Evolutionary conservation across 2,888 invertebrate species (phyloP).

Genomic region (Copidosoma aretas): DNA sequence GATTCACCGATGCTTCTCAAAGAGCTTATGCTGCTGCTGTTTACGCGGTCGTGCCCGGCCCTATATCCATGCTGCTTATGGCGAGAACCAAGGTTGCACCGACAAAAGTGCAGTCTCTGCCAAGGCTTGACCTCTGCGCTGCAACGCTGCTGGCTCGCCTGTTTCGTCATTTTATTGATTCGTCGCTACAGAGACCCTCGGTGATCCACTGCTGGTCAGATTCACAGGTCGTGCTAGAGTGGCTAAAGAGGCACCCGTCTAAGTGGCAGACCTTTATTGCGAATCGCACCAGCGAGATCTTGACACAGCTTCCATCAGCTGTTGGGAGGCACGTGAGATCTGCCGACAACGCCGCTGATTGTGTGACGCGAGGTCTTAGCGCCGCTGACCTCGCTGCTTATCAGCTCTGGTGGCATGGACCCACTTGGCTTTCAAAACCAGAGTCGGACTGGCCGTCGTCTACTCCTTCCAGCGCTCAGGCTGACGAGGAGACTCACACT

Average conservation of each 20-base stretch:
- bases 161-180: no score
- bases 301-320: neutral
- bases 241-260: neutral
- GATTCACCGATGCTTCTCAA: neutral
- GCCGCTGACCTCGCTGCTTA: neutral
- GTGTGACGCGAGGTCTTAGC: neutral
- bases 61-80: neutral
- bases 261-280: neutral
- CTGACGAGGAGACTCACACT: no score
- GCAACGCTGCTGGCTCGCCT: neutral
- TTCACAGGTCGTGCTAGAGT: neutral
- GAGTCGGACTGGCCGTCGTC: neutral
- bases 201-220: neutral
- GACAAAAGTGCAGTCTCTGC: no score
- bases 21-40: neutral
- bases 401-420: neutral
- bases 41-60: neutral
- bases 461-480: neutral
- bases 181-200: no score
- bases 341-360: neutral
- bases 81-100: neutral
- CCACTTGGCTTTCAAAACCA: neutral
- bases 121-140: neutral
- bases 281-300: neutral
- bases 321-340: neutral